A percentile compares a stretch with the other conserved stretches of the same genome.
Conservation (phyloP, 2,113 vertebrate species). For the Paracanthobrama guichenoti region DNA sequence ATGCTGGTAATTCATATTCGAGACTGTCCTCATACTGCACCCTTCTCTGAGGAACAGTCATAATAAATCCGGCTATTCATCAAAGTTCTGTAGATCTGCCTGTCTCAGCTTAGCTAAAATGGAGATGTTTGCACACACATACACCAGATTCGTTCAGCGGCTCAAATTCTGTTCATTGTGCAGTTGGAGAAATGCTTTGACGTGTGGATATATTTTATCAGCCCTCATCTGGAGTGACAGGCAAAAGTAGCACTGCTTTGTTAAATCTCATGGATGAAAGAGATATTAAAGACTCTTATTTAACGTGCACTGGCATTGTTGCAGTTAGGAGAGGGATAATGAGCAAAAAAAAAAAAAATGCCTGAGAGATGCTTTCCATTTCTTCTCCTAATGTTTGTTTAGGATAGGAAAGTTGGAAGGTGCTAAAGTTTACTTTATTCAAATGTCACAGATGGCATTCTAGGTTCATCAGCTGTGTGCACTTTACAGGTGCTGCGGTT, state of each 20-base stretch:
- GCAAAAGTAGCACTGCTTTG: not conserved
- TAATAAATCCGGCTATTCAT: conserved; percentile 26
- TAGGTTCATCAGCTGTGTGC: not conserved
- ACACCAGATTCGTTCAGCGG: not conserved
- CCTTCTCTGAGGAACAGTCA: not conserved
- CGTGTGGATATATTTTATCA: conserved; percentile 46
- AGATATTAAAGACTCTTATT: not conserved
- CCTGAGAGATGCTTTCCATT: conserved; percentile 18
- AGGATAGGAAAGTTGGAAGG: not conserved
- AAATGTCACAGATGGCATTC: not conserved
- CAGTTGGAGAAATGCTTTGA: not conserved
- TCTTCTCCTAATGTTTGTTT: not conserved
- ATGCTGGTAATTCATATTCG: conserved; percentile 21
- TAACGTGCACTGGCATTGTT: not conserved
- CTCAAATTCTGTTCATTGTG: not conserved
- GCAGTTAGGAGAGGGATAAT: not conserved
- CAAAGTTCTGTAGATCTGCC: conserved; percentile 12
- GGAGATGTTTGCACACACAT: not conserved
- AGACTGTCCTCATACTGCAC: conserved; percentile 12
- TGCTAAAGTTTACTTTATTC: not conserved
- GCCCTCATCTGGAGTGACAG: conserved; percentile 6
- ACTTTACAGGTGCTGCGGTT: not conserved
- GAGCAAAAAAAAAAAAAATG: not conserved
- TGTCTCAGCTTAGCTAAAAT: not conserved
- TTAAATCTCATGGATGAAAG: not conserved